Percentiles rank a stretch among this genome's conserved stretches.
phyloP scores from a whole-genome alignment of 2,113 vertebrate species.

The Corythornis madagascariensis region DNA sequence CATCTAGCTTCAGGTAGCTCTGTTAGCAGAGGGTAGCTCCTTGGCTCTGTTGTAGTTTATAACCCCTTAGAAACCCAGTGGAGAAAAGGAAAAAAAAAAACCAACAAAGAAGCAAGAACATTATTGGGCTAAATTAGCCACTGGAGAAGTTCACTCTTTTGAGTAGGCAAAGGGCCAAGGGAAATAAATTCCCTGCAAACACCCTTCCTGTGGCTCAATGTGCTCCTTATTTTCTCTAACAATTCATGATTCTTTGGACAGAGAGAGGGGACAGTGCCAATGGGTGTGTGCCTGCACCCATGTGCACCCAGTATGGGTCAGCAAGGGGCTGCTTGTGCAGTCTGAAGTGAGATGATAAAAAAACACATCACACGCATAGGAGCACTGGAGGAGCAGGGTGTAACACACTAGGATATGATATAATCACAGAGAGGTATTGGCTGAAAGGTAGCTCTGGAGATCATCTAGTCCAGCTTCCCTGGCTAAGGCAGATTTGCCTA shows the following conservation, averaged over 20 bases:
- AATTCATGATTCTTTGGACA: background rate
- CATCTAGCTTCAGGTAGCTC: background rate
- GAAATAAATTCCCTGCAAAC: background rate
- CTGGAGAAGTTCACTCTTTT: background rate
- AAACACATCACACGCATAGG: background rate
- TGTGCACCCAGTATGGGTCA: accelerated
- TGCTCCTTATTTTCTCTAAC: background rate
- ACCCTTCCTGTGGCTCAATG: background rate
- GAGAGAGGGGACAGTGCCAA: background rate
- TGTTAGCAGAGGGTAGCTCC: background rate
- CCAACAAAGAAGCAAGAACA: background rate
- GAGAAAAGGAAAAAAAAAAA: background rate
- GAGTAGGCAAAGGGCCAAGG: background rate
- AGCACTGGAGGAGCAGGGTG: background rate
- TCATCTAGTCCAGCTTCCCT: background rate
- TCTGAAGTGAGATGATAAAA: background rate
- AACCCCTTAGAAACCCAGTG: background rate
- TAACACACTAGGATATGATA: background rate
- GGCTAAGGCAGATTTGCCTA: background rate
- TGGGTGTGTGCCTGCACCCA: background rate
- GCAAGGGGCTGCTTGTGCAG: background rate
- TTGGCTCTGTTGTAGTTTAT: background rate
- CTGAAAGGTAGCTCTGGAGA: background rate
- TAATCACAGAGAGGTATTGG: background rate
- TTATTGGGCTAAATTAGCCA: background rate